Conservation (phyloP, 2,888 invertebrate species). For the Sisyra nigra region DNA sequence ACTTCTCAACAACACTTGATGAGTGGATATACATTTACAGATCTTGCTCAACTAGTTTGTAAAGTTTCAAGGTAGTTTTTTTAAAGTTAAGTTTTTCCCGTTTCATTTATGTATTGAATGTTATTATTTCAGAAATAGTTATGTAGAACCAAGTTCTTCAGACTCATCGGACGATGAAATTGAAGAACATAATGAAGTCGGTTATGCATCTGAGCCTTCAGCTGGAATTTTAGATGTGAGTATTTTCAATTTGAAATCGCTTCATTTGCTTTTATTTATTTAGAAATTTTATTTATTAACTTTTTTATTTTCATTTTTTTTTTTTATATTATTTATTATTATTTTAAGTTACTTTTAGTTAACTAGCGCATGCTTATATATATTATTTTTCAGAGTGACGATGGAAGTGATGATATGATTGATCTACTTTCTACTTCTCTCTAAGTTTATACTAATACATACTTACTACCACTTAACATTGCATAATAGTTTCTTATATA, state of each 20-base stretch:
- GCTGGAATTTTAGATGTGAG: slow-evolving; percentile 35
- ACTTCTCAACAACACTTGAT: slow-evolving; percentile 21
- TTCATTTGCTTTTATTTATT: not conserved
- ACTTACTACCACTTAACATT: too few species aligned
- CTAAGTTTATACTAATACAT: not conserved
- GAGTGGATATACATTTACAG: slow-evolving; percentile 69
- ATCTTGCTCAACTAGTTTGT: slow-evolving; percentile 85
- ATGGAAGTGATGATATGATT: not conserved
- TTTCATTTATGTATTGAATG: not conserved
- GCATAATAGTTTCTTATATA: too few species aligned
- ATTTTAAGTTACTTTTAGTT: not conserved
- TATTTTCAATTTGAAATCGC: slow-evolving; percentile 8
- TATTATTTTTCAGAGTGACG: slow-evolving; percentile 4
- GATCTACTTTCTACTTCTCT: slow-evolving; percentile 2
- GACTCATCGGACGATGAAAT: slow-evolving; percentile 49
- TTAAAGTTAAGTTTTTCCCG: not conserved
- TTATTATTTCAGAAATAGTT: slow-evolving; percentile 24
- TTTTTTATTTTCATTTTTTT: not conserved
- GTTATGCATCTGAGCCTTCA: slow-evolving; percentile 75
- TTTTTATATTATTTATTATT: not conserved
- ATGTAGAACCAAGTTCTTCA: slow-evolving; percentile 36
- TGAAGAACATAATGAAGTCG: slow-evolving; percentile 55
- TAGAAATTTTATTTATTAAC: not conserved
- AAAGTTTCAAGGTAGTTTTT: slow-evolving; percentile 43
- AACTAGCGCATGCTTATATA: slow-evolving; percentile 1